Percentiles rank a stretch among this genome's conserved stretches.
Evolutionary conservation across 2,888 invertebrate genomes (phyloP).

Genomic region (Caenorhabditis sp.): DNA sequence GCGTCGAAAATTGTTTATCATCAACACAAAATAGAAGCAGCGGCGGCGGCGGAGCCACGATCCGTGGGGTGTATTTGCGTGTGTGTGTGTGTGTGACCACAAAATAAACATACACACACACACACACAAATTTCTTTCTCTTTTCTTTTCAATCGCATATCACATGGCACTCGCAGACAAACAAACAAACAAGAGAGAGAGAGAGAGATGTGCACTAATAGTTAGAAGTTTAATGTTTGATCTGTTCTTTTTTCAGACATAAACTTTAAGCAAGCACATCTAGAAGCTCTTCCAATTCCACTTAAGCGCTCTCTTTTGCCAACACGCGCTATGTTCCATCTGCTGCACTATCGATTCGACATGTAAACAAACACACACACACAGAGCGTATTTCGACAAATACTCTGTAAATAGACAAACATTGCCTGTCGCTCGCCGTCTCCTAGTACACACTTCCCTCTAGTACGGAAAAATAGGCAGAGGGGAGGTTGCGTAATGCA

Average conservation of each 20-base stretch:
- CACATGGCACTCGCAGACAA: conserved; percentile 16
- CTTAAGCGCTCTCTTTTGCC: too few relatives aligned
- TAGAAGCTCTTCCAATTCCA: background rate
- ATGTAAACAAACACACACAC: conserved; percentile 56
- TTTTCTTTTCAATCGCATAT: conserved; percentile 37
- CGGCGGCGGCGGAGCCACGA: background rate
- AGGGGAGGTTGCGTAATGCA: conserved; percentile 16
- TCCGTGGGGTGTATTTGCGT: conserved; percentile 32
- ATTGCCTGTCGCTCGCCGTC: background rate
- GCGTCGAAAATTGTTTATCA: conserved; percentile 46
- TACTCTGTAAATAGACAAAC: conserved; percentile 56
- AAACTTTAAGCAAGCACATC: too few relatives aligned
- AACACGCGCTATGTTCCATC: too few relatives aligned
- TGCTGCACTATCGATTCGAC: conserved; percentile 64
- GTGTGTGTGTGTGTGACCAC: conserved; percentile 31
- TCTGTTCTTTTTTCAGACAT: too few relatives aligned
- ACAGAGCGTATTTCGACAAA: conserved; percentile 47
- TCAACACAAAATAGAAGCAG: conserved; percentile 22
- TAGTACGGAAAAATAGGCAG: background rate
- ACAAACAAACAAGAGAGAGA: conserved; percentile 8
- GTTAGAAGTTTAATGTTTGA: too few relatives aligned
- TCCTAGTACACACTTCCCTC: conserved; percentile 4
- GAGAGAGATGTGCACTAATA: conserved; percentile 12
- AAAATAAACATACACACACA: conserved; percentile 46
- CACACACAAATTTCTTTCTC: conserved; percentile 5